These are phyloP conservation scores for Cyrtodaria siliqua DNA, from an alignment of 2,888 invertebrate genomes.

Conservation along the genomic window DNA sequence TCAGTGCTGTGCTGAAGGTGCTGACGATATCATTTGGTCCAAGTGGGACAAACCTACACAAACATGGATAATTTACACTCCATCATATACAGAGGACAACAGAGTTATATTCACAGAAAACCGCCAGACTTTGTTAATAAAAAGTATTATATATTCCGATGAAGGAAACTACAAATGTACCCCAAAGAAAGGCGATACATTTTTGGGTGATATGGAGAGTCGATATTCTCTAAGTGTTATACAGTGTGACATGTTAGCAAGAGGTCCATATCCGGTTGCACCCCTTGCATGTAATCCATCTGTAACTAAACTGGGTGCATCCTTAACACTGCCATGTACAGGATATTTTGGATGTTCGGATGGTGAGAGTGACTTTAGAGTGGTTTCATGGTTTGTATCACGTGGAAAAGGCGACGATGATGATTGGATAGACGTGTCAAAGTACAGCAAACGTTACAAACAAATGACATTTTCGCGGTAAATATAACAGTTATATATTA, in stretches of 20 bases:
- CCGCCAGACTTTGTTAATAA: constrained; percentile 16
- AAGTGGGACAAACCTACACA: constrained; percentile 1
- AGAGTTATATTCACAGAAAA: constrained; percentile 12
- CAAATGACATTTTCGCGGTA: constrained; percentile 1
- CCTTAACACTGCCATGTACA: constrained; percentile 41
- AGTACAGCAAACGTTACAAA: neutral
- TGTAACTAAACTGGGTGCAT: constrained; percentile 1
- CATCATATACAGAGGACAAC: constrained; percentile 1
- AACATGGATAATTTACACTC: neutral
- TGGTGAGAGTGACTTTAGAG: constrained; percentile 10
- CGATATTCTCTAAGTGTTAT: constrained; percentile 22
- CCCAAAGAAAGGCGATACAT: neutral
- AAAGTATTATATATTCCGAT: constrained; percentile 7
- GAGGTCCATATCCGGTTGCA: constrained; percentile 49
- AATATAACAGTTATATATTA: too few species aligned
- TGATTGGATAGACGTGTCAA: neutral
- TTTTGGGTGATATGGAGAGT: neutral
- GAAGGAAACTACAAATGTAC: constrained; percentile 26
- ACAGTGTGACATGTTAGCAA: constrained; percentile 43
- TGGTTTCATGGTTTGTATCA: constrained; percentile 47
- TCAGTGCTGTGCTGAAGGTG: constrained; percentile 7
- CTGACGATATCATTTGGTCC: constrained; percentile 16
- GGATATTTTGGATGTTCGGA: constrained; percentile 53
- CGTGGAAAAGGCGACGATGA: constrained; percentile 4
- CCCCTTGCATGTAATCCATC: constrained; percentile 47